These are phyloP conservation scores for Brachionus sp. DNA, from an alignment of 1,140 invertebrate genomes.

Conservation along the genomic window DNA sequence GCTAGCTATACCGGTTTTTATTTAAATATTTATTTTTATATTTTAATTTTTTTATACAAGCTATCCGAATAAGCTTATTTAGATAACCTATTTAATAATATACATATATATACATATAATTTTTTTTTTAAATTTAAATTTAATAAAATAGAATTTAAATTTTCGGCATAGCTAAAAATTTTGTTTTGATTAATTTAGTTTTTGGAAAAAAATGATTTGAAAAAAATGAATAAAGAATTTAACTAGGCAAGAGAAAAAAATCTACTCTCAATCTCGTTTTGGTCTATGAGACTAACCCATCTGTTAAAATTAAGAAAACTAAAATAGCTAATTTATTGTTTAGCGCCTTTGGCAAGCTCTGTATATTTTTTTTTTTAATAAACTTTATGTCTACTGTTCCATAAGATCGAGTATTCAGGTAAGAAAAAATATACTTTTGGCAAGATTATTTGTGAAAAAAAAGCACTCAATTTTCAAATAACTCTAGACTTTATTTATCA, in stretches of 20 bases:
- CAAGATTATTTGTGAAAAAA: not conserved
- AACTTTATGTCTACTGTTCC: not conserved
- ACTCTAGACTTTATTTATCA: not conserved
- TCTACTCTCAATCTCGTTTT: not conserved
- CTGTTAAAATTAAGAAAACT: not conserved
- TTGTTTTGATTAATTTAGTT: not conserved
- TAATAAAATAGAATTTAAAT: not conserved
- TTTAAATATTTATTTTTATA: not conserved
- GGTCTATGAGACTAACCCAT: not conserved
- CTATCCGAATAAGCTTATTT: not conserved
- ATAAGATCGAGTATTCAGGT: slow-evolving; percentile 6
- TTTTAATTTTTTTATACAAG: not conserved
- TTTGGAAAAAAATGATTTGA: not conserved
- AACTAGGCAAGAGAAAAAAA: not conserved
- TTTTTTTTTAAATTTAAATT: not conserved
- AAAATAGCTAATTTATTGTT: not conserved
- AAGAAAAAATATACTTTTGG: not conserved
- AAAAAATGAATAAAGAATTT: not conserved
- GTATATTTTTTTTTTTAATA: not conserved
- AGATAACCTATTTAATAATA: not conserved
- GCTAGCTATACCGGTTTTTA: not conserved
- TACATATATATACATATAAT: not conserved
- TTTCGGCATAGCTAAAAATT: too few species aligned
- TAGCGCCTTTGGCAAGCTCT: not conserved
- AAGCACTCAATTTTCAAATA: not conserved